A percentile compares a stretch with the other conserved stretches of the same genome.
Conservation (phyloP, 2,888 invertebrate genomes). For the Diploptera punctata region DNA sequence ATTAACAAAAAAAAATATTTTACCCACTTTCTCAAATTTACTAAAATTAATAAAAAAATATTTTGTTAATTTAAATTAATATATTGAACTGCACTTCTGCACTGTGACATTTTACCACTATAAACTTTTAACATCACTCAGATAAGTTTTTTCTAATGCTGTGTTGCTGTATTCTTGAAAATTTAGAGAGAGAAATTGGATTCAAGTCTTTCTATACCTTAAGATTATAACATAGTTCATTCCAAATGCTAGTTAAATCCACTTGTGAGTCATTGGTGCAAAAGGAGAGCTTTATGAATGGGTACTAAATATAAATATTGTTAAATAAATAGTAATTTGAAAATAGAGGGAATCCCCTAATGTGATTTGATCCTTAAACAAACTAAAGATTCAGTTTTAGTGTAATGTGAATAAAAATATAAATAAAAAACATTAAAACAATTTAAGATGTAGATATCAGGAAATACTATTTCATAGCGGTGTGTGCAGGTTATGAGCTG, state of each 20-base stretch:
- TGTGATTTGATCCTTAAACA: conserved; percentile 11
- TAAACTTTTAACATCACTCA: not conserved
- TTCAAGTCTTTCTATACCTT: conserved; percentile 17
- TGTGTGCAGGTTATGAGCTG: conserved; percentile 18
- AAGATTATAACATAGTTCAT: not conserved
- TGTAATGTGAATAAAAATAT: conserved; percentile 1
- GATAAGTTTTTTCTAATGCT: not conserved
- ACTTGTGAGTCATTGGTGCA: not conserved
- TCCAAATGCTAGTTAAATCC: not conserved
- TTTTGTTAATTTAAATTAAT: not conserved
- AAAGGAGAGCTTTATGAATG: conserved; percentile 1
- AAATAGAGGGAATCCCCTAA: not conserved
- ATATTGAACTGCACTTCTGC: not conserved
- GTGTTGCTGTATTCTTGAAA: not conserved
- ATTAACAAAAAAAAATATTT: conserved; percentile 1
- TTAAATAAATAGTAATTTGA: conserved; percentile 4
- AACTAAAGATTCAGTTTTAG: conserved; percentile 9
- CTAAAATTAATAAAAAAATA: not conserved
- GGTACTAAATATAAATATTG: conserved; percentile 6
- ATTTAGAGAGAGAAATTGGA: not conserved
- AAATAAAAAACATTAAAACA: not conserved
- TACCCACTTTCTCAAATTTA: not conserved
- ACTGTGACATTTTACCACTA: too few species aligned
- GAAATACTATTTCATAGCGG: conserved; percentile 4
- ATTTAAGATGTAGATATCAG: conserved; percentile 16